phyloP scores from a whole-genome alignment of 2,797 vertebrate species.

The Rousettus madagascariensis region DNA sequence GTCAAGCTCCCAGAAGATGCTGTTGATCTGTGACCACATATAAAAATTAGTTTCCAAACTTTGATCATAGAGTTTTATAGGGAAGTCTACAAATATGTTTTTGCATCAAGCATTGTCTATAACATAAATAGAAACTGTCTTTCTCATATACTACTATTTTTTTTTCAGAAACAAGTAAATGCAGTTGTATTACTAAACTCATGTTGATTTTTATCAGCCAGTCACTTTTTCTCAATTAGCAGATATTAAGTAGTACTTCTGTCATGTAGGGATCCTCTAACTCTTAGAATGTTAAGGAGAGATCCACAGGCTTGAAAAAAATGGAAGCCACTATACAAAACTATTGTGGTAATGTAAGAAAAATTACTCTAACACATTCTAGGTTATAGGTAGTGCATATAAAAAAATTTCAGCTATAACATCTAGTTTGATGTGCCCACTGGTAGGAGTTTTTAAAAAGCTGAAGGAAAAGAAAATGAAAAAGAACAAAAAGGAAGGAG shows the following conservation, averaged over 20 bases:
- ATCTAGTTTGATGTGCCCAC: neutral
- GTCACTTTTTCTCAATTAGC: neutral
- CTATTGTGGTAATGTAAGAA: neutral
- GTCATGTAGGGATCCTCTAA: neutral
- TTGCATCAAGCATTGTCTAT: neutral
- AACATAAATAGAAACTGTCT: neutral
- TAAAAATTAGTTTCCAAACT: neutral
- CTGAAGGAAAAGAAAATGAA: conserved; percentile 46
- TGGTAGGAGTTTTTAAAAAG: conserved; percentile 16
- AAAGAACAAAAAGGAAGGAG: conserved; percentile 44
- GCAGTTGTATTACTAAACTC: neutral
- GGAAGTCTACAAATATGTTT: neutral
- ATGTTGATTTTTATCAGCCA: neutral
- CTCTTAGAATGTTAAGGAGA: neutral
- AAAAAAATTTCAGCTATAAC: conserved; percentile 3
- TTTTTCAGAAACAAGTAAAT: conserved; percentile 32
- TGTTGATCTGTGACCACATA: neutral
- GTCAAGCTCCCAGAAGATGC: neutral
- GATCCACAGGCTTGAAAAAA: neutral
- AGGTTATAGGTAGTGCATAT: neutral
- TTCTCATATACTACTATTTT: neutral
- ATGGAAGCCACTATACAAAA: neutral
- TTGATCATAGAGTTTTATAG: neutral
- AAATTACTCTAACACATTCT: neutral
- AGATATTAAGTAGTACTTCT: neutral